Conservation (phyloP, 2,113 vertebrate species). For the Melanocharis versteri region DNA sequence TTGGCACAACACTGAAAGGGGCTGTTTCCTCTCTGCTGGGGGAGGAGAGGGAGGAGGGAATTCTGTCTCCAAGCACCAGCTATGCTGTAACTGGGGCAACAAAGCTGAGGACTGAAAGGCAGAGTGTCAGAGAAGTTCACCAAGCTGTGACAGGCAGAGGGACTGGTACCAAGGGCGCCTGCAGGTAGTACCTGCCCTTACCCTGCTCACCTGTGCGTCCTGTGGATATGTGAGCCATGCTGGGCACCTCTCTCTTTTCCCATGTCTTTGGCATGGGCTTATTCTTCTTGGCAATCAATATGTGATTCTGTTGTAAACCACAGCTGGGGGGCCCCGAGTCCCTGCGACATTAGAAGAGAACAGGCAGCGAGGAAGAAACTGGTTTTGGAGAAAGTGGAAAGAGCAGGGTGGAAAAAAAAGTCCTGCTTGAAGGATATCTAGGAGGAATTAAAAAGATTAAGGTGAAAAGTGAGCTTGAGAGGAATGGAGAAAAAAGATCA, state of each 20-base stretch:
- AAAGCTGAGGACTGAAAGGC: not conserved
- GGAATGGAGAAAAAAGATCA: not conserved
- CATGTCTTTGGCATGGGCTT: not conserved
- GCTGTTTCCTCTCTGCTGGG: not conserved
- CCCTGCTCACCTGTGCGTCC: not conserved
- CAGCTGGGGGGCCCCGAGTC: not conserved
- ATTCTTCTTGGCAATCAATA: not conserved
- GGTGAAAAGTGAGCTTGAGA: not conserved
- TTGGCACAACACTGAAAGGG: not conserved
- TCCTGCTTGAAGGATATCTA: not conserved
- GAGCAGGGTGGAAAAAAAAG: not conserved
- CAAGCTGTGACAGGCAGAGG: not conserved
- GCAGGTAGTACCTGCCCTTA: not conserved
- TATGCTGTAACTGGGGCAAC: constrained; percentile 41
- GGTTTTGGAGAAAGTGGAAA: not conserved
- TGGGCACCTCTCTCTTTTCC: not conserved
- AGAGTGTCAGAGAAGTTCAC: not conserved
- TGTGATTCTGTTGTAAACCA: not conserved
- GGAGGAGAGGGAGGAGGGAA: not conserved
- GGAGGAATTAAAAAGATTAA: not conserved
- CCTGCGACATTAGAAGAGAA: not conserved
- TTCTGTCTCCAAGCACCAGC: constrained; percentile 40
- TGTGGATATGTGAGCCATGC: not conserved
- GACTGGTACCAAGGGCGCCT: not conserved
- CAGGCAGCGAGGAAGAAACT: not conserved